Base-by-base conservation (phyloP, 2,113 vertebrate species). In the Zosterops pallidus region DNA sequence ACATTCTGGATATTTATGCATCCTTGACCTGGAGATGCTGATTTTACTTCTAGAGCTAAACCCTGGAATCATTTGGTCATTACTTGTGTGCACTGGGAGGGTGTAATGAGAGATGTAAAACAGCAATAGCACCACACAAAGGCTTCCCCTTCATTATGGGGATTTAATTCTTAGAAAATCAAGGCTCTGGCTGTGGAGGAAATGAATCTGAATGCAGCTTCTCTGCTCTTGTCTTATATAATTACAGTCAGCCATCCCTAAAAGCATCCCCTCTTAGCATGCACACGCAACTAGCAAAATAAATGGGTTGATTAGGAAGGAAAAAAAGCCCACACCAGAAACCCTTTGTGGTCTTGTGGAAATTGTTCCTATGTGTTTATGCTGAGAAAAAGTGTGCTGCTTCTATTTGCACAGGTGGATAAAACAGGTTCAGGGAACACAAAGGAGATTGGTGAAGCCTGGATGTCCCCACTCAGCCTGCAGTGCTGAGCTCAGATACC, bases 241-340 rank as follows among this genome's bases (percentile, higher is more conserved):
- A 94, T 96, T 96, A 94, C 75, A 75, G 59, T 96, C 93, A 96
- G 62, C 67, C 79, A 90, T 86, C 78, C 86, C 89, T 95, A 85
- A 93, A 95, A 94, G 90, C 86, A 75, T 94, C 33, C 77, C 59
- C 59, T 69, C 65, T 69, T 94, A 84, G 78, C 84, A 37, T 6
- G 44, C 74, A 89, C 21, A 47, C 5, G 5, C 57, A 92, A 70
- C 78, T 84, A 71, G 68, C 53, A 67, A 93, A 83, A 84, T 70
- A 82, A 95, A 60, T 55, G 20, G 39, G n/a, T 86, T 93, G 63
- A 75, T 85, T 79, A 76, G 33, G 78, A 86, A 56, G 47, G 10
- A 21, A 55, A 60, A 70, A 31, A 39, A 26, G n/a, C 2, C 12
- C 87, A 28, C 4, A 2, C 42, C 44, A 37, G 19, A 77, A 56